Evolutionary conservation across 2,797 vertebrate genomes (phyloP), one percentile per base, ranked within the genome.

Genomic region (Fistularia tabacaria): DNA sequence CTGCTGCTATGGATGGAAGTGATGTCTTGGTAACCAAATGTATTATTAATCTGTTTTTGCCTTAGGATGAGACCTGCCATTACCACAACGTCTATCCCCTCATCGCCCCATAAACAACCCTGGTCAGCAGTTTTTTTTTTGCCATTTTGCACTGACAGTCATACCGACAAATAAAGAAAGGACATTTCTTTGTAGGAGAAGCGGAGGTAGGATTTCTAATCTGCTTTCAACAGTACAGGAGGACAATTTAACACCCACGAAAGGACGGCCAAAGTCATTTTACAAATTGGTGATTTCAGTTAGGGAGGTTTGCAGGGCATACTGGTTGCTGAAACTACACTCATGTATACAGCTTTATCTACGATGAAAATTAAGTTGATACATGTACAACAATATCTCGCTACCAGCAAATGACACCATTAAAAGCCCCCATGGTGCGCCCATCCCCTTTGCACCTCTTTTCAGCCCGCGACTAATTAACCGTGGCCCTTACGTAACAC

Each of bases 401-500:
- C n/a, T n/a, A n/a, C 10, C 25, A 38, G 15, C 38, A 69, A 41
- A 59, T 56, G n/a, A n/a, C n/a, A n/a, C 42, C 38, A 59, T 53
- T 37, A 38, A 41, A 57, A 49, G 45, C 42, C 48, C 48, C 44
- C 10, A 14, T 47, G 46, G 47, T 47, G 1, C 10, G 8, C 38
- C 13, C 25, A 5, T 41, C 67, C 54, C 49, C 38, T 42, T 49
- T 68, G 46, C 48, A 40, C 46, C 9, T 51, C 46, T 60, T 54
- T 61, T 36, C 46, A 66, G 51, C 49, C 49, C 54, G 49, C 14
- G 53, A 38, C 54, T 43, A 71, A 68, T 61, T 61, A 74, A 65
- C 54, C 13, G 69, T 44, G 14, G 25, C 25, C 25, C 25, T 90
- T 85, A 89, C 15, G 54, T 40, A 87, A 88, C 81, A 54, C 49